Evolutionary conservation across 2,888 invertebrate genomes (phyloP), one percentile per base, ranked within the genome.

Genomic region (Cylindroiulus punctatus): DNA sequence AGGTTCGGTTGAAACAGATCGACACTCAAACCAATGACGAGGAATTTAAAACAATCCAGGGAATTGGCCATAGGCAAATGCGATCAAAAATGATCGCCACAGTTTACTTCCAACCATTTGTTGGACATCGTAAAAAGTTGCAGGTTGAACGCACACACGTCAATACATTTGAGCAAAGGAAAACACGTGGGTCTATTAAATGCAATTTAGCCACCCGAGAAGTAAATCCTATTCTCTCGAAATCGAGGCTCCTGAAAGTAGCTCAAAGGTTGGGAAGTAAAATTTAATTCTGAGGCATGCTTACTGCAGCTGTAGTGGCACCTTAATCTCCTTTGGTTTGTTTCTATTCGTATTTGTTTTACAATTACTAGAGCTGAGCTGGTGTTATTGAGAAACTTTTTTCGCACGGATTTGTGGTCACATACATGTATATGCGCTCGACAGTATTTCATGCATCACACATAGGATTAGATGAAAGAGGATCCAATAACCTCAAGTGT

Each of bases 171-270:
- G 10, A 57, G 57, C 0, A 65, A 65, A 26, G 19, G 57, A 0
- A 19, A 57, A 57, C 8, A n/a, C n/a, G n/a, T n/a, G 8, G 22
- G 57, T 26, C 65, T 26, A 26, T 22, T 26, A 65, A 26, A 65
- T 65, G 26, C 26, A 65, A 65, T 65, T 65, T 65, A 65, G 26
- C 26, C 12, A 65, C 26, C 26, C 7, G 26, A 65, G 26, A 65
- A 65, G 26, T 26, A 65, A 65, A 26, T 65, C 65, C 65, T 65
- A 65, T 65, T 65, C 65, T 65, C 65, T 26, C 7, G 65, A 65
- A 26, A 10, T 8, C 65, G 26, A 65, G 26, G 65, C 7, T 65
- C 26, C 26, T 26, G 26, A 65, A 65, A 65, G 65, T 12, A 65
- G 26, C 65, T 65, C 0, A 65, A 26, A 26, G 7, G 65, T 26